Conservation (phyloP, 2,113 vertebrate species). For the Beaufortia kweichowensis region DNA sequence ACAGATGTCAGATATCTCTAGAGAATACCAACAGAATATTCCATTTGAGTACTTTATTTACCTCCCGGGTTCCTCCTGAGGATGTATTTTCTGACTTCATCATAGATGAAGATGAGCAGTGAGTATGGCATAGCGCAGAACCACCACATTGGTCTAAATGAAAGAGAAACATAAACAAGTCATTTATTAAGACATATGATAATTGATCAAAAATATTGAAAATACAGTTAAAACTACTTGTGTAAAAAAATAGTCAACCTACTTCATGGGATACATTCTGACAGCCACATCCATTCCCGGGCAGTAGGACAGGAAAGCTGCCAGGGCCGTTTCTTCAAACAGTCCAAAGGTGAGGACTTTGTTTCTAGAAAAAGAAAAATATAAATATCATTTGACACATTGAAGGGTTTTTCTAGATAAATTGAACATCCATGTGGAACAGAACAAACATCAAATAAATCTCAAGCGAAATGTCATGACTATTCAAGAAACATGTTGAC, state of each 20-base stretch:
- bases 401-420: background rate
- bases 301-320: slow-evolving; percentile 79
- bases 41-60: too few relatives aligned
- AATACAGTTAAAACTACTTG: background rate
- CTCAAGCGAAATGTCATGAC: background rate
- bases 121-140: slow-evolving; percentile 53
- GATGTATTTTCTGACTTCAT: slow-evolving; percentile 54
- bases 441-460: background rate
- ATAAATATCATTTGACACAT: background rate
- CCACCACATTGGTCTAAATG: slow-evolving; percentile 54
- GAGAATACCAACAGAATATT: too few relatives aligned
- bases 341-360: slow-evolving; percentile 78
- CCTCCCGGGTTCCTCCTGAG: slow-evolving; percentile 50
- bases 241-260: slow-evolving; percentile 48
- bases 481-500: slow-evolving; percentile 48
- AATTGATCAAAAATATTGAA: background rate
- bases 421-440: background rate
- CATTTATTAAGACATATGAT: background rate
- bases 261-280: slow-evolving; percentile 81
- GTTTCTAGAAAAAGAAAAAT: slow-evolving; percentile 64
- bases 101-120: slow-evolving; percentile 55
- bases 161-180: background rate
- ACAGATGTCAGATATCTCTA: too few relatives aligned
- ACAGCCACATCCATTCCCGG: slow-evolving; percentile 78
- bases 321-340: slow-evolving; percentile 77